Evolutionary conservation across 2,888 invertebrate species (phyloP).

Genomic region (Tryphoninae sp.): DNA sequence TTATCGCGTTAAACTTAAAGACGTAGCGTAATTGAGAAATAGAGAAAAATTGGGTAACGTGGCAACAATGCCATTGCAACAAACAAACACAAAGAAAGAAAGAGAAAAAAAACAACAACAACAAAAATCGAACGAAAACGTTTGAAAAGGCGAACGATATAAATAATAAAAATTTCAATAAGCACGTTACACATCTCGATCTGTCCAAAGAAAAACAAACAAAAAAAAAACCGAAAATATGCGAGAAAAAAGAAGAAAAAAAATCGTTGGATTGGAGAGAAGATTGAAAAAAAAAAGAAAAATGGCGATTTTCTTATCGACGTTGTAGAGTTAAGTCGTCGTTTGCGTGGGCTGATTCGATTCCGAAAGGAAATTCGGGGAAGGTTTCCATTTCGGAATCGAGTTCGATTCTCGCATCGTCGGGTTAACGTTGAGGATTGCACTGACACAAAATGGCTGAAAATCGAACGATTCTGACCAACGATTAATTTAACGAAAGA

Average conservation of each 20-base stretch:
- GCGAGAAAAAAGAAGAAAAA: constrained; percentile 15
- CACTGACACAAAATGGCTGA: neutral
- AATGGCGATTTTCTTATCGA: neutral
- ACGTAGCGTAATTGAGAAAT: constrained; percentile 30
- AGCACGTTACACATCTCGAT: constrained; percentile 48
- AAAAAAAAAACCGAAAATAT: neutral
- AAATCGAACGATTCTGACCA: neutral
- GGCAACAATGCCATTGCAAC: neutral
- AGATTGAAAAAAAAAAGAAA: neutral
- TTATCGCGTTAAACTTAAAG: constrained; percentile 43
- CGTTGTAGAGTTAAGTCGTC: constrained; percentile 17
- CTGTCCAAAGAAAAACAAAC: constrained; percentile 46
- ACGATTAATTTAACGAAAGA: constrained; percentile 16
- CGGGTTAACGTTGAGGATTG: neutral
- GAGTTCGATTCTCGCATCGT: constrained; percentile 53
- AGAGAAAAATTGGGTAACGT: constrained; percentile 7
- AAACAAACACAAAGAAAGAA: neutral
- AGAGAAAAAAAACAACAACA: constrained; percentile 2
- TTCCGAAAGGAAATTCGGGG: constrained; percentile 78
- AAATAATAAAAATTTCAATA: constrained; percentile 32
- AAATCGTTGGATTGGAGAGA: neutral
- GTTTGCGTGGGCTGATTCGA: constrained; percentile 65
- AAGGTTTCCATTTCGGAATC: constrained; percentile 77
- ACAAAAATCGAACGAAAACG: constrained; percentile 8
- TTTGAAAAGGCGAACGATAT: constrained; percentile 14